Evolutionary conservation across 2,888 invertebrate species (phyloP), one percentile per base, ranked within the genome.

Genomic region (Morpho helenor): DNA sequence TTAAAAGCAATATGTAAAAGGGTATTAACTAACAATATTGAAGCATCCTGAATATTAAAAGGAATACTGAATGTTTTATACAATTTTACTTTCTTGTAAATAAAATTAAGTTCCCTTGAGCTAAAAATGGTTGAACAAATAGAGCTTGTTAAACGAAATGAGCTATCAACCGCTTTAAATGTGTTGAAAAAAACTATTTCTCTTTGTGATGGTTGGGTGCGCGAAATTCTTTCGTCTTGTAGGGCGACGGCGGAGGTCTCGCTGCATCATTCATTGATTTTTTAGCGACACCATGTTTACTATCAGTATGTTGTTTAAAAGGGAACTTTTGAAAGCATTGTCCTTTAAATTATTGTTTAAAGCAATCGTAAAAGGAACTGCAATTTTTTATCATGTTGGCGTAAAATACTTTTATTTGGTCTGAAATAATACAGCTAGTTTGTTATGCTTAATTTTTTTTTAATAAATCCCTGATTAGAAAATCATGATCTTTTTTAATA

Each of bases 221-320:
- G 83, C 76, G 78, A 83, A 83, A 89, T 89, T 83, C 89, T 73
- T 77, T 84, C 75, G 79, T 78, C 82, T 78, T 87, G 87, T 87
- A 82, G 82, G 77, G 83, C 80, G 69, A 73, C 69, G 69, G 74
- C 67, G 81, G 84, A 72, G 74, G 83, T 84, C 85, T 80, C 87
- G 76, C 87, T 89, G 87, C 83, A 89, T 90, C 84, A 89, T 89
- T 89, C 87, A 90, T 85, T 73, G 57, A 76, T 79, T 89, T 89
- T 90, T 90, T 89, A 78, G 76, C 71, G 77, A 86, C 89, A 88
- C 87, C 87, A 85, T 82, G 80, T 80, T 70, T 51, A 69, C 77
- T 85, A 83, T 87, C 82, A 85, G 85, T 88, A 86, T 88, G 84
- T 86, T 74, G 76, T 82, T 79, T 86, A 84, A 76, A 77, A 75